Evolutionary conservation across 1,140 invertebrate genomes (phyloP), one percentile per base, ranked within the genome.

Genomic region (Oryctes rhinoceros): DNA sequence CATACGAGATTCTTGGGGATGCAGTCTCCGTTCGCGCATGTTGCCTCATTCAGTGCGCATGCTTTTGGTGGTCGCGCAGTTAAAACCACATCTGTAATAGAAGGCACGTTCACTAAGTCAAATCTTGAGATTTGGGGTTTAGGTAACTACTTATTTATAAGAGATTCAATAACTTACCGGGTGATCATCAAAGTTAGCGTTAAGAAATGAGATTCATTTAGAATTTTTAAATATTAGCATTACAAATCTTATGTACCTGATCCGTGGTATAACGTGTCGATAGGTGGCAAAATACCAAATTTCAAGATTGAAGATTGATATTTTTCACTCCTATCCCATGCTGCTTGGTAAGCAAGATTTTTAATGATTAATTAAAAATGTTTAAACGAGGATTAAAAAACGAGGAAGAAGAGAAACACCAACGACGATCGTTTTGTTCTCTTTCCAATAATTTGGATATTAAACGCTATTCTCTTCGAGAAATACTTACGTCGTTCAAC

Each of bases 11-110:
- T 87, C 85, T 94, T 95, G 0, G 92, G 90, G 82, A 99, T 97
- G 86, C 98, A 99, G 81, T 97, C 92, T 53, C 96, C 96, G 87
- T 96, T 98, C 49, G 91, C 92, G 85, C 98, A 99, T 0, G 96
- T 97, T 0, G 97, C 96, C 89, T 99, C 93, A 82, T 96, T 90
- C 18, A 91, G 87, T 79, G 89, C 89, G 86, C 97, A 98, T 7
- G 90, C 88, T 85, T 87, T 87, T 80, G 91, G 89, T 30, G 86
- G 85, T 1, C 84, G 80, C 15, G 88, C 13, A 13, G 75, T 76
- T 49, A 24, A 44, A 30, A 47, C 20, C 15, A 76, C 37, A 30
- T 24, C 65, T 71, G 9, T 37, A 71, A 71, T 35, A 18, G 15
- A 67, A 11, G 24, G 2, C 13, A 53, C 13, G 39, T 10, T 10